Conservation (phyloP, 1,140 invertebrate species). For the Monomorium pharaonis region DNA sequence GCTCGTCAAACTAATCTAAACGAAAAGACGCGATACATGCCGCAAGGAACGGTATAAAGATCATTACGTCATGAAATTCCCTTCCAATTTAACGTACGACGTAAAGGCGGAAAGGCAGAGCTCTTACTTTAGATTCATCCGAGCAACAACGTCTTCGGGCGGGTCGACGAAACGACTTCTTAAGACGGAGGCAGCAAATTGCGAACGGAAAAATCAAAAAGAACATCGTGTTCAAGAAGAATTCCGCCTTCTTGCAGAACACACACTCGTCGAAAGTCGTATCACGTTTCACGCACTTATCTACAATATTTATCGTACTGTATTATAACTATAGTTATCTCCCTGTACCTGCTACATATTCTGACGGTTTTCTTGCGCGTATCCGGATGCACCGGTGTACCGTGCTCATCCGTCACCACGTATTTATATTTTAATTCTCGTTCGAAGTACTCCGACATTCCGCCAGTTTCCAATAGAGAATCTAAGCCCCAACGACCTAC, state of each 20-base stretch:
- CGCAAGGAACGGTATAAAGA: background rate
- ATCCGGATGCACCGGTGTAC: conserved; percentile 64
- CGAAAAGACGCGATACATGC: background rate
- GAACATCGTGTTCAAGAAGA: conserved; percentile 64
- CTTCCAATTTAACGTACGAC: background rate
- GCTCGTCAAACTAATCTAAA: conserved; percentile 63
- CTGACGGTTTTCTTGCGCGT: conserved; percentile 62
- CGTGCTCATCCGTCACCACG: conserved; percentile 37
- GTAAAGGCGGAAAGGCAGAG: background rate
- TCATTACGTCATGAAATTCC: background rate
- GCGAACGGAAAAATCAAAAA: conserved; percentile 68
- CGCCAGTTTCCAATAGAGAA: conserved; percentile 17
- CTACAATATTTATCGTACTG: background rate
- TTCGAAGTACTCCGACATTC: conserved; percentile 56
- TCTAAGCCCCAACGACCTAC: conserved; percentile 69
- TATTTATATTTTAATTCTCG: conserved; percentile 48
- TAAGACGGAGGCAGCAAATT: conserved; percentile 45
- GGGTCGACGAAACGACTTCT: conserved; percentile 7
- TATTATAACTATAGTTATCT: too few species aligned
- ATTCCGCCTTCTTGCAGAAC: conserved; percentile 52
- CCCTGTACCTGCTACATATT: conserved; percentile 60
- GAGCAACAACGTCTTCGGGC: conserved; percentile 1
- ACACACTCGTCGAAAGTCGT: background rate
- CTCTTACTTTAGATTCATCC: conserved; percentile 67
- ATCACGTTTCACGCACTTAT: background rate